Evolutionary conservation across 1,140 invertebrate genomes (phyloP).

Genomic region (Chironomus tepperi): DNA sequence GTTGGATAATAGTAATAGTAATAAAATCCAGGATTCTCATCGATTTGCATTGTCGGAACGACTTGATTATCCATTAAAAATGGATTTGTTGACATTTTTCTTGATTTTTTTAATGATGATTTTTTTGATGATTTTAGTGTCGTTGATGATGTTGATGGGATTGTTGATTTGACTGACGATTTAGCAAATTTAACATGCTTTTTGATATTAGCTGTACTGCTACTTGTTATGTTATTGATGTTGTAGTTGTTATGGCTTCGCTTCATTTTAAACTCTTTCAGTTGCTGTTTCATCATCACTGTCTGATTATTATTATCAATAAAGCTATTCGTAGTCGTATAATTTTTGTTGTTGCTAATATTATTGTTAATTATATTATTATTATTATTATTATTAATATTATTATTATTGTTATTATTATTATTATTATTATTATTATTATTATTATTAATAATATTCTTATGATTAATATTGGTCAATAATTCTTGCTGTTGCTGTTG

Average conservation of each 20-base stretch:
- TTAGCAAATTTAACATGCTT: conserved; percentile 11
- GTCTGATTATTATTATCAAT: background rate
- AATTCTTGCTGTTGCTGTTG: background rate
- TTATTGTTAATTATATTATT: background rate
- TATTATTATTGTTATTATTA: background rate
- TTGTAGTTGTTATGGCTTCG: background rate
- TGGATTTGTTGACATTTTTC: background rate
- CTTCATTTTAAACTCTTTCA: background rate
- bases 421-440: background rate
- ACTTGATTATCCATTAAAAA: background rate
- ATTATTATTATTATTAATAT: background rate
- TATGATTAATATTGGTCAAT: background rate
- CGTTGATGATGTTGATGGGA: background rate
- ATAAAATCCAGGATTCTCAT: background rate
- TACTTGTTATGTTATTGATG: background rate
- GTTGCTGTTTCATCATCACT: conserved; percentile 12
- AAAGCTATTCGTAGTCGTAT: conserved; percentile 8
- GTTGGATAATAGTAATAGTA: conserved; percentile 6
- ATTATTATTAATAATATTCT: background rate
- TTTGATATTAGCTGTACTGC: background rate
- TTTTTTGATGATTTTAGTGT: background rate
- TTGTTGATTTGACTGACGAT: background rate
- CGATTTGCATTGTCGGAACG: background rate
- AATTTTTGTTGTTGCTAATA: background rate
- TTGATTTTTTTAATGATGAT: background rate